Conservation (phyloP, 2,113 vertebrate species). For the Bujurquina vittata region DNA sequence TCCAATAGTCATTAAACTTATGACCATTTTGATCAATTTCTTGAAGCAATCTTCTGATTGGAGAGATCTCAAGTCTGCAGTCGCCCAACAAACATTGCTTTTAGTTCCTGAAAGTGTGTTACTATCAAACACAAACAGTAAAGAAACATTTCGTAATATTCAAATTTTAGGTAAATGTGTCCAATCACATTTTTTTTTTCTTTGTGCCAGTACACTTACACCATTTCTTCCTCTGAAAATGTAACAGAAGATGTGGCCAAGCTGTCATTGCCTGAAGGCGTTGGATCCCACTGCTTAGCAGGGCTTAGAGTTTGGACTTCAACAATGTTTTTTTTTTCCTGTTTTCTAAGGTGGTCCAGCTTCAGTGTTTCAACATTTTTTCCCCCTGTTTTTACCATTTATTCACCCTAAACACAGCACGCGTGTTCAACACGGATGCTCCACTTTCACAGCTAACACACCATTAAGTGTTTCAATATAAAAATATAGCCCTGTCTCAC, state of each 20-base stretch:
- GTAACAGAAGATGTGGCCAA: constrained; percentile 44
- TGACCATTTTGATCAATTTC: background rate
- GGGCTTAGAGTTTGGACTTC: constrained; percentile 13
- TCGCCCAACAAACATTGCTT: background rate
- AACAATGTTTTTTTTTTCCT: constrained; percentile 26
- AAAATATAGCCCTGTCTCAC: background rate
- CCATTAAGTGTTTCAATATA: background rate
- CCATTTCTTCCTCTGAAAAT: constrained; percentile 13
- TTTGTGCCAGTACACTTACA: constrained; percentile 8
- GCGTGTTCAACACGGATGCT: background rate
- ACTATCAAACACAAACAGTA: background rate
- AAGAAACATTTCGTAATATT: constrained; percentile 21
- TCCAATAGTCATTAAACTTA: background rate
- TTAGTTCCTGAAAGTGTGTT: background rate
- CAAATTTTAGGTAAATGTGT: constrained; percentile 17
- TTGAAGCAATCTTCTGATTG: background rate
- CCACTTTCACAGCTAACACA: background rate
- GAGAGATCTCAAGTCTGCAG: background rate
- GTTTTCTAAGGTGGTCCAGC: constrained; percentile 34
- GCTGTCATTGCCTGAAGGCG: constrained; percentile 25
- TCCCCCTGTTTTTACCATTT: background rate
- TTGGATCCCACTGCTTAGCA: constrained; percentile 21
- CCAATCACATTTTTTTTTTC: background rate
- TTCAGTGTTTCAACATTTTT: constrained; percentile 1
- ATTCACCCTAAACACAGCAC: background rate